Conservation (phyloP, 2,888 invertebrate species). For the Hermaeophaga mercurialis region DNA sequence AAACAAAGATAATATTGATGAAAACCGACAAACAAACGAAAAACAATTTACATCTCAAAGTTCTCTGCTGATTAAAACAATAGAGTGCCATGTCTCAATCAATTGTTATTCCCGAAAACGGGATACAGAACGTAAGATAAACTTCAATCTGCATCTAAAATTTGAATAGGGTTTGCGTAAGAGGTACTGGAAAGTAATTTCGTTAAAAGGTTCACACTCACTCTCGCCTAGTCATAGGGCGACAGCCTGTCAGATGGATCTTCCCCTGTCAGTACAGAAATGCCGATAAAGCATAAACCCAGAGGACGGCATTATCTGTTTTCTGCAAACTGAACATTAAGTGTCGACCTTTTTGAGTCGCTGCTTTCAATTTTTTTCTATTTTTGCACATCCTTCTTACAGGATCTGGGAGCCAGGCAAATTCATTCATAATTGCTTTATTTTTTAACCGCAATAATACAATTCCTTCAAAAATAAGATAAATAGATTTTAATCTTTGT, state of each 20-base stretch:
- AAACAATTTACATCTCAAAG: slow-evolving; percentile 24
- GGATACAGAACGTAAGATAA: slow-evolving; percentile 25
- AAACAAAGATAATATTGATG: slow-evolving; percentile 21
- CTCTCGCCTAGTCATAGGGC: slow-evolving; percentile 43
- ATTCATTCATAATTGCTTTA: slow-evolving; percentile 18
- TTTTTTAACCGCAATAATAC: too few species aligned
- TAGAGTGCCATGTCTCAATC: slow-evolving; percentile 27
- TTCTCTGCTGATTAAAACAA: slow-evolving; percentile 27
- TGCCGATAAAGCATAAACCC: slow-evolving; percentile 42
- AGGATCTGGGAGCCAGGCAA: not conserved
- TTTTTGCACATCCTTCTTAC: slow-evolving; percentile 16
- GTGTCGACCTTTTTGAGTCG: slow-evolving; percentile 40
- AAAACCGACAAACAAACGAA: slow-evolving; percentile 24
- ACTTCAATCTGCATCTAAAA: slow-evolving; percentile 37
- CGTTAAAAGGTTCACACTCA: slow-evolving; percentile 49
- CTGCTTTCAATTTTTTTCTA: slow-evolving; percentile 27
- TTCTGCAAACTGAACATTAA: slow-evolving; percentile 50
- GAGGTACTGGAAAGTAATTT: slow-evolving; percentile 50
- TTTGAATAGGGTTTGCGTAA: slow-evolving; percentile 46
- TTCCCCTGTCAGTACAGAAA: slow-evolving; percentile 49
- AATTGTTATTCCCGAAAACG: slow-evolving; percentile 30
- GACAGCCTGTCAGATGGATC: slow-evolving; percentile 53
- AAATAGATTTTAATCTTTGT: too few species aligned
- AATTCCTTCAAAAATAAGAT: too few species aligned
- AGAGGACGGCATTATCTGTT: slow-evolving; percentile 47